Conservation (phyloP, 2,888 invertebrate species). For the Drosophila rellima region DNA sequence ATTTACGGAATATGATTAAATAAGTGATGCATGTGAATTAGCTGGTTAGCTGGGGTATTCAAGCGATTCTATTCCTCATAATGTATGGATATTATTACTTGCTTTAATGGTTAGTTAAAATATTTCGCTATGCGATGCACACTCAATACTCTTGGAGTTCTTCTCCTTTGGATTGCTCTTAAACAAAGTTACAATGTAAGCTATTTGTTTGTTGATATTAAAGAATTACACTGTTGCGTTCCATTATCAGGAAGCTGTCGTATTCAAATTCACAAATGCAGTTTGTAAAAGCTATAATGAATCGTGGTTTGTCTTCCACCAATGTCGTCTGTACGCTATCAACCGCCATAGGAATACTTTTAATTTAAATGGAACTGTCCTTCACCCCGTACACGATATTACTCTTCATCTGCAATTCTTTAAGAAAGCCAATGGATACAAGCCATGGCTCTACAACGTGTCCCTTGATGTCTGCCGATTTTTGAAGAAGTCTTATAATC, state of each 20-base stretch:
- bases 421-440: slow-evolving; percentile 47
- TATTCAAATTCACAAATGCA: slow-evolving; percentile 48
- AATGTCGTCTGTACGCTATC: slow-evolving; percentile 41
- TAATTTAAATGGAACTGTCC: slow-evolving; percentile 22
- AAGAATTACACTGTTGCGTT: no score
- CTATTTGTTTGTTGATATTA: no score
- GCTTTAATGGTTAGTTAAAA: no score
- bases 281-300: slow-evolving; percentile 41
- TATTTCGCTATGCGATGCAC: no score
- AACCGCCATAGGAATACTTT: slow-evolving; percentile 23
- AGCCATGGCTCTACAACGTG: slow-evolving; percentile 31
- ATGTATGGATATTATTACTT: no score
- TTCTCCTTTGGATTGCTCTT: no score
- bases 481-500: slow-evolving; percentile 20
- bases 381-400: slow-evolving; percentile 29
- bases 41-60: no score
- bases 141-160: no score
- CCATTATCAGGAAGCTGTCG: slow-evolving; percentile 16
- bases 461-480: slow-evolving; percentile 37
- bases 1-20: no score
- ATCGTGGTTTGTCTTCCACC: slow-evolving; percentile 36
- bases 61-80: no score
- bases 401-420: not conserved
- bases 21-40: no score
- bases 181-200: no score